phyloP scores from a whole-genome alignment of 2,797 vertebrate genomes.

The Poliocrania exsul region DNA sequence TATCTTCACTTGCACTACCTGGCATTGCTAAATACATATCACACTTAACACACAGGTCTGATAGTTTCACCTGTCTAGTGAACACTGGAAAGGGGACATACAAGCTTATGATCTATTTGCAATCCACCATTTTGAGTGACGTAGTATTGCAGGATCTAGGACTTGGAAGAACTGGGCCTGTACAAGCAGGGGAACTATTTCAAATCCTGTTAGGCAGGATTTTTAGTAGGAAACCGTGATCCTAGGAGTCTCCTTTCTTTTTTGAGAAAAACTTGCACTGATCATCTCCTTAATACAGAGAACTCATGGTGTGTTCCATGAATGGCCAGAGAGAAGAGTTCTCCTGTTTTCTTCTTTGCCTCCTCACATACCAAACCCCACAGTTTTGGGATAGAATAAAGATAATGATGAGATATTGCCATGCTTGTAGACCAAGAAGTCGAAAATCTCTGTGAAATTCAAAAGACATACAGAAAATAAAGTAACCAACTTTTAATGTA shows the following conservation, averaged over 20 bases:
- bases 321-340: background rate
- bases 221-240: background rate
- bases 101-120: background rate
- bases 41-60: background rate
- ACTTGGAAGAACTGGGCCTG: background rate
- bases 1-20: background rate
- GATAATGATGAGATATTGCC: background rate
- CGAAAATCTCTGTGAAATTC: background rate
- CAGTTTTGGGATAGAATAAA: background rate
- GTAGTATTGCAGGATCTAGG: background rate
- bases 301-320: background rate
- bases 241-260: background rate
- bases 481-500: background rate
- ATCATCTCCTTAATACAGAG: background rate
- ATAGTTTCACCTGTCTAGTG: background rate
- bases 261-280: background rate
- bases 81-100: background rate
- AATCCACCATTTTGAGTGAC: background rate
- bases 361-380: background rate
- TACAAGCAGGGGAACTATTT: background rate
- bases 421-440: background rate
- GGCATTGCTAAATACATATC: background rate
- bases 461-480: background rate
- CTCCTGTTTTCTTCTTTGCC: background rate
- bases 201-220: background rate